Conservation (phyloP, 2,797 vertebrate genomes). For the Melanotaenia nigrans region DNA sequence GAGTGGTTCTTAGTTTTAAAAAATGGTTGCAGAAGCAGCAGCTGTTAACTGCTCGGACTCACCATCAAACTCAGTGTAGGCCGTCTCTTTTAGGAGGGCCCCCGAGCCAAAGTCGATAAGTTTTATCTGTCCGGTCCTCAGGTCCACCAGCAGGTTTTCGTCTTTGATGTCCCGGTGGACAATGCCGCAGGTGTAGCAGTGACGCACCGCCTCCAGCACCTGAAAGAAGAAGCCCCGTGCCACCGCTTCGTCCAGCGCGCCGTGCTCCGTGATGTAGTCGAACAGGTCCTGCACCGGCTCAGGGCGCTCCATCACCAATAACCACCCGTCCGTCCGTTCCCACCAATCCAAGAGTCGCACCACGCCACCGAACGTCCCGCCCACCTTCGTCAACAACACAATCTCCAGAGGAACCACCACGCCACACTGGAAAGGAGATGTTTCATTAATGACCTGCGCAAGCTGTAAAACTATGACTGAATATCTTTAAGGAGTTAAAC, state of each 20-base stretch:
- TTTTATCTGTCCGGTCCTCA: constrained; percentile 93
- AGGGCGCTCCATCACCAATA: constrained; percentile 95
- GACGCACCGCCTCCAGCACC: constrained; percentile 93
- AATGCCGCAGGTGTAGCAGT: constrained; percentile 95
- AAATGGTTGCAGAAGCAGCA: neutral
- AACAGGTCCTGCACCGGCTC: constrained; percentile 96
- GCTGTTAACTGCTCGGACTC: neutral
- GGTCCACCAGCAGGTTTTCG: constrained; percentile 96
- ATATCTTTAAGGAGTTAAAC: too few species aligned
- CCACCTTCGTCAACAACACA: constrained; percentile 94
- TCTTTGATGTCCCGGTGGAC: constrained; percentile 98
- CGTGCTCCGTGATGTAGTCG: constrained; percentile 98
- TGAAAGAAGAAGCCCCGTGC: constrained; percentile 94
- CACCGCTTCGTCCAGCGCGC: constrained; percentile 92
- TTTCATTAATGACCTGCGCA: neutral
- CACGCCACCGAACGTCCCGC: constrained; percentile 92
- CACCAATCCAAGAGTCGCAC: constrained; percentile 86
- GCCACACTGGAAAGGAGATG: constrained; percentile 82
- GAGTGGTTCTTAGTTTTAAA: constrained; percentile 24
- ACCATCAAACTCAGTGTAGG: constrained; percentile 99
- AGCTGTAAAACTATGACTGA: neutral
- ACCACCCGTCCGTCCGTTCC: constrained; percentile 94
- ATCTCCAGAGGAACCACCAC: constrained; percentile 93
- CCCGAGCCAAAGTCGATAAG: constrained; percentile 98
- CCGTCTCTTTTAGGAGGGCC: constrained; percentile 96